phyloP scores from a whole-genome alignment of 2,888 invertebrate genomes.

The Ormyrus labotus region DNA sequence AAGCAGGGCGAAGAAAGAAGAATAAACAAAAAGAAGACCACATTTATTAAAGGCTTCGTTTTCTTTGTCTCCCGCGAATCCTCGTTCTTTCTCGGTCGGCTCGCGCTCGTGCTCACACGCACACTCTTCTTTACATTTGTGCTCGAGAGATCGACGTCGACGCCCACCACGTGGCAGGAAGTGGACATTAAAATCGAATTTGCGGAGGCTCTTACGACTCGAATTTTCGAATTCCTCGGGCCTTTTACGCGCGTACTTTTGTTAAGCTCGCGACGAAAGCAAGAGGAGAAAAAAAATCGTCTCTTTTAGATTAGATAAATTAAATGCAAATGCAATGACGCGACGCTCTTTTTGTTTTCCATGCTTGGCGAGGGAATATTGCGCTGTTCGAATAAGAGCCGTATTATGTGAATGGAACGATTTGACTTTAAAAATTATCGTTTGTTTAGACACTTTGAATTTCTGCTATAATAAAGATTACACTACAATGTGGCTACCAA shows the following conservation, averaged over 20 bases:
- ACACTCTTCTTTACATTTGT: neutral
- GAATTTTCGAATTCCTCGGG: constrained; percentile 43
- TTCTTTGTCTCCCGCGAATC: constrained; percentile 21
- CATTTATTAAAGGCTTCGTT: neutral
- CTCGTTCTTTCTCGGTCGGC: neutral
- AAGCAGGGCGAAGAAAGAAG: too few relatives aligned
- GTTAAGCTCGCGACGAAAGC: neutral
- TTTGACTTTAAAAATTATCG: neutral
- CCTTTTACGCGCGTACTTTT: constrained; percentile 11
- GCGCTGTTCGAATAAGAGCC: too few relatives aligned
- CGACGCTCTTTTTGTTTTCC: too few relatives aligned
- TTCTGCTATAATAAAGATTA: too few relatives aligned
- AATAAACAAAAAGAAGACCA: too few relatives aligned
- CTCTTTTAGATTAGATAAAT: constrained; percentile 5
- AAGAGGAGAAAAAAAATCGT: neutral
- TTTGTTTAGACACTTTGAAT: too few relatives aligned
- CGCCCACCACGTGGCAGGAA: constrained; percentile 58
- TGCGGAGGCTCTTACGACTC: constrained; percentile 24
- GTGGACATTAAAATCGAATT: constrained; percentile 57
- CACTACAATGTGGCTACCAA: too few relatives aligned
- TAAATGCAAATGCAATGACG: constrained; percentile 4
- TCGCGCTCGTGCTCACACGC: neutral
- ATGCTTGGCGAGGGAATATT: neutral
- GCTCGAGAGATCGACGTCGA: constrained; percentile 27
- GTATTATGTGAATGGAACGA: neutral